Evolutionary conservation across 1,140 invertebrate genomes (phyloP), one percentile per base, ranked within the genome.

Genomic region (Lordiphosa stackelbergi): DNA sequence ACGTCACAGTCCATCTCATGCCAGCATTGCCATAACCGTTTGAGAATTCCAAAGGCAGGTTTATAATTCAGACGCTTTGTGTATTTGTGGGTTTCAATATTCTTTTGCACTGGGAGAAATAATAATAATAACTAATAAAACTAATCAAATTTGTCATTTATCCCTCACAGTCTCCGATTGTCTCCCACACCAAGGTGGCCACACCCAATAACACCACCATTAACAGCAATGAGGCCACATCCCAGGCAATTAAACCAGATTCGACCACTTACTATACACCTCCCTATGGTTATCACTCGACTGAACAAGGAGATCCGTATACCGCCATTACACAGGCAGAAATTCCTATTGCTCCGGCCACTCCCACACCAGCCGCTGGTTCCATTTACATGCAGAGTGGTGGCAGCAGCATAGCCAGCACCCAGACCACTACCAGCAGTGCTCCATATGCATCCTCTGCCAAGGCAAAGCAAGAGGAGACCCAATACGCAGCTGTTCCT

Each of bases 351-450:
- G 54, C 53, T 3, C 41, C 36, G 16, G 9, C 62, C 1, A 49
- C 41, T 31, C 54, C 55, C 22, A 11, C 64, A 19, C 34, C 61
- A 53, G 8, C 52, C 12, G 1, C 49, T 53, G 31, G 41, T n/a
- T 64, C 85, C 8, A 73, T 83, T 49, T 87, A 87, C 45, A 87
- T 86, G 53, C 85, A 86, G 34, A 84, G 85, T 41, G 81, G 85
- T 0, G 66, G 47, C 4, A 65, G 43, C 31, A 71, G 73, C 51
- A 79, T 79, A 31, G 85, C 85, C n/a, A 68, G 59, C 9, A 87
- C 85, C 0, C 69, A 85, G 42, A 87, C 85, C 2, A 87, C 85
- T 1, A 84, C 69, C 6, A 86, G 85, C 36, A 79, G 63, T 16
- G 59, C 68, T 10, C 75, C 71, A 0, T 87, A 87, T 47, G 69